These are phyloP conservation scores for Ciconia stormi DNA, from an alignment of 2,113 vertebrate species.

Conservation along the genomic window DNA sequence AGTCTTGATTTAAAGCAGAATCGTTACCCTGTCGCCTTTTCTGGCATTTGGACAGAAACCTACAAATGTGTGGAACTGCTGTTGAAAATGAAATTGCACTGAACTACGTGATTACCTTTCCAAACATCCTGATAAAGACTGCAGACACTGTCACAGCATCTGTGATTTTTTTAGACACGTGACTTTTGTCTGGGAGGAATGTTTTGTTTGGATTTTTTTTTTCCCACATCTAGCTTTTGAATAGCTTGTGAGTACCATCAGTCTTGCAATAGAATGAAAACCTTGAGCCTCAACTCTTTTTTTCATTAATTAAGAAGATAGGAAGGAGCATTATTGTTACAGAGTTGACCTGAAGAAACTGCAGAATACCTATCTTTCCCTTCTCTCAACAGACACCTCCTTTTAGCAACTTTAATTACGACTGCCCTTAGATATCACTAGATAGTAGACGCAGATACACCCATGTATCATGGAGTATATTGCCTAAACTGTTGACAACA, in stretches of 20 bases:
- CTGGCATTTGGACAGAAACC: slow-evolving; percentile 9
- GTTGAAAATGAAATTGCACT: not conserved
- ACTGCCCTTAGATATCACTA: not conserved
- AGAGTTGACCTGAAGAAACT: not conserved
- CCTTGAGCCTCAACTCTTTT: not conserved
- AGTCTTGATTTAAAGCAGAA: slow-evolving; percentile 15
- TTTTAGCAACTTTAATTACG: not conserved
- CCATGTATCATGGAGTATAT: not conserved
- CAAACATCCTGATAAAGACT: not conserved
- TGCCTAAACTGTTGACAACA: not conserved
- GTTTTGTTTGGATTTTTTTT: not conserved
- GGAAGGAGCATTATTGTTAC: not conserved
- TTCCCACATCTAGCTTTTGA: not conserved
- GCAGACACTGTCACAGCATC: not conserved
- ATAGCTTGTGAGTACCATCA: not conserved
- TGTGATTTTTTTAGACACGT: not conserved
- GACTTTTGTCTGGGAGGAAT: not conserved
- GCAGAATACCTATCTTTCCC: not conserved
- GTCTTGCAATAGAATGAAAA: not conserved
- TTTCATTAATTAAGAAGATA: not conserved
- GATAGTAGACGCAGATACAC: not conserved
- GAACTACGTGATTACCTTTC: not conserved
- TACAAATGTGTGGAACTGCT: not conserved
- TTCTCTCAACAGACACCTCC: not conserved
- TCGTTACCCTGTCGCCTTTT: slow-evolving; percentile 15